Evolutionary conservation across 2,888 invertebrate species (phyloP).

Genomic region (Hydriomena furcata): DNA sequence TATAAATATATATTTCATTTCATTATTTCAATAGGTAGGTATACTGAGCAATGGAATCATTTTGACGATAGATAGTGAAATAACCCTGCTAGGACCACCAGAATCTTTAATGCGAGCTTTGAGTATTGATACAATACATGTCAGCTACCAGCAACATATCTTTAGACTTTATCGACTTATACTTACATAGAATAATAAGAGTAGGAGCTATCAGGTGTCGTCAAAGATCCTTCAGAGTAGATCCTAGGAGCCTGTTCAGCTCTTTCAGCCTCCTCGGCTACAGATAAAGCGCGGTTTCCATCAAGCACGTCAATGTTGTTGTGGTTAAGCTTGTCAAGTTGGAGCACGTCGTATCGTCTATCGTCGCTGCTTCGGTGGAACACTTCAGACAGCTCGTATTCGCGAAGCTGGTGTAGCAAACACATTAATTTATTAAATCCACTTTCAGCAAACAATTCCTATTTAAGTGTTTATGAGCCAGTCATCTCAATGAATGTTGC

Average conservation of each 20-base stretch:
- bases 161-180: no score
- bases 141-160: no score
- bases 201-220: slow-evolving; percentile 72
- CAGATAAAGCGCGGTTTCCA: slow-evolving; percentile 88
- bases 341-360: slow-evolving; percentile 88
- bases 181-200: slow-evolving; percentile 78
- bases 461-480: no score
- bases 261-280: slow-evolving; percentile 91
- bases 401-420: slow-evolving; percentile 89
- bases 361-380: slow-evolving; percentile 93
- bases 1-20: no score
- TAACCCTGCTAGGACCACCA: no score
- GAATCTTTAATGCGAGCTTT: no score
- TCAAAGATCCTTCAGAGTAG: slow-evolving; percentile 75
- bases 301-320: slow-evolving; percentile 85
- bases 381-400: slow-evolving; percentile 94
- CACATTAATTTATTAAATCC: background rate
- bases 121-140: no score
- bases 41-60: no score
- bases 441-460: no score
- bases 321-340: slow-evolving; percentile 82
- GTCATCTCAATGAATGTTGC: no score
- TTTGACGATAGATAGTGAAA: no score
- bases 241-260: slow-evolving; percentile 84
- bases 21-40: no score